These are phyloP conservation scores for Amphilophus citrinellus DNA, from an alignment of 2,113 vertebrate genomes.

Conservation along the genomic window DNA sequence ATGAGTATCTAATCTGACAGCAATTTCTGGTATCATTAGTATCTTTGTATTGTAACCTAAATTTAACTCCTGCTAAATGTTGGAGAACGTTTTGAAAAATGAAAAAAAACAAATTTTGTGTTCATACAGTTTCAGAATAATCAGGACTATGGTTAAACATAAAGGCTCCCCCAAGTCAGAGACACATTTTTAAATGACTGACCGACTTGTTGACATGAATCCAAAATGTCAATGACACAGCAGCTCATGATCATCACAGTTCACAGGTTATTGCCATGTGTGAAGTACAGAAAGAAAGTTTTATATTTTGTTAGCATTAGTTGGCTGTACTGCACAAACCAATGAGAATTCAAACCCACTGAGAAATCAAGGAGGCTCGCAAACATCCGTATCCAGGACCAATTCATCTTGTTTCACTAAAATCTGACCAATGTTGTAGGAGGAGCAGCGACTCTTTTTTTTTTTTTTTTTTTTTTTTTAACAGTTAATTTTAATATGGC, in stretches of 20 bases:
- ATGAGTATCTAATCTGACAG: too few species aligned
- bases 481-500: not conserved
- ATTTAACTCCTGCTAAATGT: too few species aligned
- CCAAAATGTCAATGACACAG: not conserved
- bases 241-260: not conserved
- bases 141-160: too few species aligned
- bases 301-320: not conserved
- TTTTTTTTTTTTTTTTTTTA: fast-evolving
- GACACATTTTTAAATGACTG: too few species aligned
- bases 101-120: too few species aligned
- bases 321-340: not conserved
- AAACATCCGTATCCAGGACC: not conserved
- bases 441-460: not conserved
- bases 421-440: not conserved
- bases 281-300: not conserved
- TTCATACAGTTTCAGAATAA: too few species aligned
- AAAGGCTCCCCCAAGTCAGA: not conserved
- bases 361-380: not conserved
- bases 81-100: too few species aligned
- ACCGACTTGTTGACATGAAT: not conserved
- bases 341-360: not conserved
- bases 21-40: too few species aligned
- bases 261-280: not conserved
- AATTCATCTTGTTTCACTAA: not conserved
- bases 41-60: too few species aligned